Percentiles rank a stretch among this genome's conserved stretches.
These are phyloP conservation scores for Lamprotornis superbus DNA, from an alignment of 2,113 vertebrate genomes.

Conservation along the genomic window DNA sequence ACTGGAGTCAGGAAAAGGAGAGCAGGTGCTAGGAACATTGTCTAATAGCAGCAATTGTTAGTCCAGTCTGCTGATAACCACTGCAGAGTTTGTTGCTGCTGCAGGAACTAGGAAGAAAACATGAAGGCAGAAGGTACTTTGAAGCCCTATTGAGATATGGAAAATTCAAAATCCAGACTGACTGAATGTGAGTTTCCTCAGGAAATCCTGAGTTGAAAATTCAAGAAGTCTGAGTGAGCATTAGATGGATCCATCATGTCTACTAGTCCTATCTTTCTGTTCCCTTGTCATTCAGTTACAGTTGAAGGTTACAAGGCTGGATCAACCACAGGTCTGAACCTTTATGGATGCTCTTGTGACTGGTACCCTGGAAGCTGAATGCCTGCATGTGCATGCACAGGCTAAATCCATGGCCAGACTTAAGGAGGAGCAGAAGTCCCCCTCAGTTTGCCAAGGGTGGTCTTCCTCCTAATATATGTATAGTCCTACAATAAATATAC, in stretches of 20 bases:
- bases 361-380: not conserved
- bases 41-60: not conserved
- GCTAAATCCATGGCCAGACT: not conserved
- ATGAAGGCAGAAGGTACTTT: not conserved
- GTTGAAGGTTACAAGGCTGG: not conserved
- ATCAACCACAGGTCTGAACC: not conserved
- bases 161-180: not conserved
- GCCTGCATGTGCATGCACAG: not conserved
- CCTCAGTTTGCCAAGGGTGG: not conserved
- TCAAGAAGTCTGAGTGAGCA: not conserved
- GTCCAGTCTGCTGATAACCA: not conserved
- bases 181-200: not conserved
- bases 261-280: not conserved
- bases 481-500: not conserved
- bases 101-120: not conserved
- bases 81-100: not conserved
- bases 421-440: not conserved
- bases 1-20: not conserved
- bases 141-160: not conserved
- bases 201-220: not conserved
- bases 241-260: not conserved
- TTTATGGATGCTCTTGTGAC: not conserved
- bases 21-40: not conserved
- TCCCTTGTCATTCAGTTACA: not conserved
- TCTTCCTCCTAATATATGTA: not conserved